Conservation (phyloP, 92 coral and sea anemone genomes). For the Heliopora coerulea region DNA sequence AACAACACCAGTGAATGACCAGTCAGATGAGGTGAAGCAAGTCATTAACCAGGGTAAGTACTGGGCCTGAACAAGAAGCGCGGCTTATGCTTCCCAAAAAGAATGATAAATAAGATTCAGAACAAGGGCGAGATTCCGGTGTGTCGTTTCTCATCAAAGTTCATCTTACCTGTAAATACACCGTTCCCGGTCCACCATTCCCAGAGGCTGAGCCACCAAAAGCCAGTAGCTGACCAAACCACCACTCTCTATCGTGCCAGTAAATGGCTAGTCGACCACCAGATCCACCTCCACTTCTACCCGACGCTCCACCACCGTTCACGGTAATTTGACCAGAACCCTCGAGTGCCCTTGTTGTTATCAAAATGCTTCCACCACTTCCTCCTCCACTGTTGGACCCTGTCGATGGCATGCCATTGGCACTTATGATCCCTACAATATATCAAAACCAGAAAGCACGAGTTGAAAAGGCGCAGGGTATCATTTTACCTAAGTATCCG, state of each 20-base stretch:
- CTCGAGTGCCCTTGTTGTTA: conserved; percentile 75
- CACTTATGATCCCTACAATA: conserved; percentile 78
- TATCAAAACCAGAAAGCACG: too few species aligned
- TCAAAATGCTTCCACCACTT: conserved; percentile 90
- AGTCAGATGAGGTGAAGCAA: too few species aligned
- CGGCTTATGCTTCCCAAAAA: too few species aligned
- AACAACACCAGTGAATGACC: too few species aligned
- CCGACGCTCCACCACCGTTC: conserved; percentile 77
- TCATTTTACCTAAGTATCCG: too few species aligned
- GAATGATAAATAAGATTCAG: too few species aligned
- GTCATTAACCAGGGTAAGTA: too few species aligned
- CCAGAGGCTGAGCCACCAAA: conserved; percentile 76
- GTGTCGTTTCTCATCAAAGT: too few species aligned
- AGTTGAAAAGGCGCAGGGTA: too few species aligned
- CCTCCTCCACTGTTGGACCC: conserved; percentile 76
- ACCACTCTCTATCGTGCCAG: conserved; percentile 99
- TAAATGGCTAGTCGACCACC: conserved; percentile 86
- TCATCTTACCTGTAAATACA: conserved; percentile 78
- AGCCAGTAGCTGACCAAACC: conserved; percentile 75
- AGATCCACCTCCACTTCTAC: conserved; percentile 84
- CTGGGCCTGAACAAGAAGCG: too few species aligned
- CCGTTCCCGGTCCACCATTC: conserved; percentile 91
- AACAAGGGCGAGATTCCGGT: too few species aligned
- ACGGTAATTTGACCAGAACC: conserved; percentile 85
- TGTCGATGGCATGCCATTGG: conserved; percentile 58